Conservation (phyloP, 2,888 invertebrate species). For the Andrena chrysosceles region DNA sequence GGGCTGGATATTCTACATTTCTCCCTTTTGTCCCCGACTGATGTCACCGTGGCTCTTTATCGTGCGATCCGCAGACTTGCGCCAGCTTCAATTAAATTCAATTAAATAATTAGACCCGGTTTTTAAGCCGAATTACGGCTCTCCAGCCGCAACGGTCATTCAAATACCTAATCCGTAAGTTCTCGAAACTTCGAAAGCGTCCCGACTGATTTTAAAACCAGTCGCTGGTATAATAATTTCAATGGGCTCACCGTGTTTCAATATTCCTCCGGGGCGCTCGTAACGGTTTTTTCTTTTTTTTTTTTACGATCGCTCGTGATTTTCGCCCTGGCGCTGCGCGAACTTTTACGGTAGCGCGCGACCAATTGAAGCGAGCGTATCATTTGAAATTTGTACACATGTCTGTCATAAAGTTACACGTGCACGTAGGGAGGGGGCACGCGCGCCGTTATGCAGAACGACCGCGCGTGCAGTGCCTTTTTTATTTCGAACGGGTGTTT, state of each 20-base stretch:
- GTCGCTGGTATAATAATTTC: not conserved
- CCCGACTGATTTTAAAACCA: slow-evolving; percentile 15
- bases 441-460: slow-evolving; percentile 59
- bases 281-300: not conserved
- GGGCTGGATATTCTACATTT: not conserved
- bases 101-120: slow-evolving; percentile 39
- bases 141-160: not conserved
- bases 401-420: slow-evolving; percentile 53
- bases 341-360: slow-evolving; percentile 26
- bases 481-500: slow-evolving; percentile 65
- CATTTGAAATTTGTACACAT: slow-evolving; percentile 56
- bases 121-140: slow-evolving; percentile 30
- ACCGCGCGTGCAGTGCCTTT: slow-evolving; percentile 55
- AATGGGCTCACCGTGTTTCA: slow-evolving; percentile 4
- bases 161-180: slow-evolving; percentile 28
- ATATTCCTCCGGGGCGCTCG: not conserved
- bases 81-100: slow-evolving; percentile 35
- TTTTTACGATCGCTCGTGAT: slow-evolving; percentile 5
- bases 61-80: slow-evolving; percentile 10
- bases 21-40: not conserved
- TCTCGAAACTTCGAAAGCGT: slow-evolving; percentile 11
- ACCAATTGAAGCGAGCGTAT: slow-evolving; percentile 38
- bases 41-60: slow-evolving; percentile 27
- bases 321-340: not conserved
- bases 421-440: slow-evolving; percentile 33